Percentiles rank a stretch among this genome's conserved stretches.
Evolutionary conservation across 1,140 invertebrate genomes (phyloP).

Genomic region (Bombus vancouverensis): DNA sequence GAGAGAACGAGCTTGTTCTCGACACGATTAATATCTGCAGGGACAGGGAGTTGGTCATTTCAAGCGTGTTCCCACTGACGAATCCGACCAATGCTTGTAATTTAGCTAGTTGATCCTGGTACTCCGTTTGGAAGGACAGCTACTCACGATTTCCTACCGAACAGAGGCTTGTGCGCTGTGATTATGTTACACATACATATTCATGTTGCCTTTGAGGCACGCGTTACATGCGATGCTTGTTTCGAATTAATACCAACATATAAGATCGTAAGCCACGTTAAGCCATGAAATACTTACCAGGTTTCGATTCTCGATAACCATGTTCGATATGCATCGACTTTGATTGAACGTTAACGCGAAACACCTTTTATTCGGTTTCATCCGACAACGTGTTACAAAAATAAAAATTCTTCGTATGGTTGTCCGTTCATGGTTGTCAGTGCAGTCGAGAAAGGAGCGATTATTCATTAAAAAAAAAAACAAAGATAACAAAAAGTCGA

Average conservation of each 20-base stretch:
- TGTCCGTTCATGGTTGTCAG: accelerated
- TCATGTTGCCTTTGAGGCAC: conserved; percentile 59
- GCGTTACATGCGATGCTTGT: conserved; percentile 57
- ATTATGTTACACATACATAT: conserved; percentile 66
- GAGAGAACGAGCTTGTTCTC: conserved; percentile 42
- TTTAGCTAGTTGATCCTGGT: conserved; percentile 63
- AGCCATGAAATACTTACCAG: conserved; percentile 49
- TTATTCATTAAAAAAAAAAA: too few species aligned
- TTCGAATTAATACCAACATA: conserved; percentile 66
- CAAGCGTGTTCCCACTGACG: conserved; percentile 55
- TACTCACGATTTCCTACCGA: conserved; percentile 58
- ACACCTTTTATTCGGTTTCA: not conserved
- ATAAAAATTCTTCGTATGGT: not conserved
- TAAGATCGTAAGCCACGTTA: conserved; percentile 64
- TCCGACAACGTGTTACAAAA: not conserved
- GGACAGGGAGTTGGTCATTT: conserved; percentile 60
- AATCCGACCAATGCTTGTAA: conserved; percentile 60
- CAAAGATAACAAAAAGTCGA: not conserved
- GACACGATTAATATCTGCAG: conserved; percentile 60
- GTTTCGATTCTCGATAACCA: conserved; percentile 19
- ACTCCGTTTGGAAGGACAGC: conserved; percentile 56
- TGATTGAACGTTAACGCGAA: not conserved
- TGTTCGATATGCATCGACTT: conserved; percentile 41
- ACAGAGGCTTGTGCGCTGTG: conserved; percentile 42
- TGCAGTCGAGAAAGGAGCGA: not conserved